These are phyloP conservation scores for Stenopsyche tienmushanensis DNA, from an alignment of 1,140 invertebrate genomes.

Conservation along the genomic window DNA sequence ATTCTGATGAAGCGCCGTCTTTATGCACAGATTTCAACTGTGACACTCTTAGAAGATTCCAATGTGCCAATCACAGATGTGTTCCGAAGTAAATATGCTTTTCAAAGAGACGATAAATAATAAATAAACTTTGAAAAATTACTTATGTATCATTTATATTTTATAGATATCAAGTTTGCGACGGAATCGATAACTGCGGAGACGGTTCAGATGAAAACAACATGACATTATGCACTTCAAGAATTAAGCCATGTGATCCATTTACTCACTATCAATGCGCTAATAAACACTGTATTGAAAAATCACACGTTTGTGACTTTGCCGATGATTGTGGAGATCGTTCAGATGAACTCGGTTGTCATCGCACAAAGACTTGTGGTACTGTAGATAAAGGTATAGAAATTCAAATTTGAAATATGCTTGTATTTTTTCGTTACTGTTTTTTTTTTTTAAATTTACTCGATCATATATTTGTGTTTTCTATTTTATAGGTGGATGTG, in stretches of 20 bases:
- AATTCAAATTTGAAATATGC: neutral
- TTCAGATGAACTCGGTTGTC: conserved; percentile 90
- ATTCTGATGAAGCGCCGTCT: conserved; percentile 79
- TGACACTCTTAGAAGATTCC: conserved; percentile 76
- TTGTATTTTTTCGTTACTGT: too few relatives aligned
- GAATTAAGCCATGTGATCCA: conserved; percentile 70
- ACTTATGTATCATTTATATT: conserved; percentile 10
- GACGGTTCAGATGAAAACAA: conserved; percentile 94
- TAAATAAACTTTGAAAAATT: conserved; percentile 3
- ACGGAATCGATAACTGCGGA: conserved; percentile 87
- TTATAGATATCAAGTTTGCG: conserved; percentile 65
- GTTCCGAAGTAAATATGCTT: conserved; percentile 76
- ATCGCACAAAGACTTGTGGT: conserved; percentile 72
- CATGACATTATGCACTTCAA: conserved; percentile 79
- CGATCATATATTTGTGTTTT: conserved; percentile 5
- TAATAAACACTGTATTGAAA: conserved; percentile 87
- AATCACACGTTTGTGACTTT: conserved; percentile 79
- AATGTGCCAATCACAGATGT: conserved; percentile 86
- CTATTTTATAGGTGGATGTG: conserved; percentile 74
- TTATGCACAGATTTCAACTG: conserved; percentile 84
- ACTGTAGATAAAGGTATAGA: conserved; percentile 58
- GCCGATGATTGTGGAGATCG: conserved; percentile 80
- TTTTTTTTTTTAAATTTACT: too few relatives aligned
- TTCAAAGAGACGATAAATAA: conserved; percentile 5
- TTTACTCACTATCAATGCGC: conserved; percentile 83